Conservation (phyloP, 2,113 vertebrate genomes). For the Copsychus sechellarum region DNA sequence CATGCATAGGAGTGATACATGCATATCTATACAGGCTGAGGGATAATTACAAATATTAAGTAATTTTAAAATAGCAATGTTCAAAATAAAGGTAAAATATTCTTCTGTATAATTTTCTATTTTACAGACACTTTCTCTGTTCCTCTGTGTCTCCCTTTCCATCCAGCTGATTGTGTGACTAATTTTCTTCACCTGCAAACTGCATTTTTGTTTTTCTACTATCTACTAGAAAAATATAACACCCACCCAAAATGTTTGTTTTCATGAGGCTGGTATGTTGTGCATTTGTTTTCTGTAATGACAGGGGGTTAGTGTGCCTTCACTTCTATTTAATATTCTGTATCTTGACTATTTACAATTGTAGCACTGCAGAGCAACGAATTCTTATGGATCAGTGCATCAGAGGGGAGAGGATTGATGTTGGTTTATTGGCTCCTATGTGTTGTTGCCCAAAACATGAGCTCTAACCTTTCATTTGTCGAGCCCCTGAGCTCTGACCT, state of each 20-base stretch:
- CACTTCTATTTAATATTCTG: not conserved
- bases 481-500: not conserved
- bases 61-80: not conserved
- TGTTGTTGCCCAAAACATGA: not conserved
- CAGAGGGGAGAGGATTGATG: not conserved
- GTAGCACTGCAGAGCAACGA: not conserved
- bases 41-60: not conserved
- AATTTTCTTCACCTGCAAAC: not conserved
- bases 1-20: rapidly evolving
- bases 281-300: not conserved
- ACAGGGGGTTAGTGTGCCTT: not conserved
- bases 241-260: not conserved
- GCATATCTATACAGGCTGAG: not conserved
- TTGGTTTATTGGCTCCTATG: not conserved
- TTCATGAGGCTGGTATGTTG: not conserved
- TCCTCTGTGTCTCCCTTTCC: not conserved
- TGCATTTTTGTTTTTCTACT: not conserved
- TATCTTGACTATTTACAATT: not conserved
- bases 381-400: not conserved
- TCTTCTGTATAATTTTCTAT: not conserved
- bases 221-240: not conserved
- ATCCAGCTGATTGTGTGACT: not conserved
- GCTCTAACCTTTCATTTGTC: not conserved
- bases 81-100: not conserved
- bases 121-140: not conserved